These are phyloP conservation scores for Copsychus sechellarum DNA, from an alignment of 2,113 vertebrate species.

Conservation along the genomic window DNA sequence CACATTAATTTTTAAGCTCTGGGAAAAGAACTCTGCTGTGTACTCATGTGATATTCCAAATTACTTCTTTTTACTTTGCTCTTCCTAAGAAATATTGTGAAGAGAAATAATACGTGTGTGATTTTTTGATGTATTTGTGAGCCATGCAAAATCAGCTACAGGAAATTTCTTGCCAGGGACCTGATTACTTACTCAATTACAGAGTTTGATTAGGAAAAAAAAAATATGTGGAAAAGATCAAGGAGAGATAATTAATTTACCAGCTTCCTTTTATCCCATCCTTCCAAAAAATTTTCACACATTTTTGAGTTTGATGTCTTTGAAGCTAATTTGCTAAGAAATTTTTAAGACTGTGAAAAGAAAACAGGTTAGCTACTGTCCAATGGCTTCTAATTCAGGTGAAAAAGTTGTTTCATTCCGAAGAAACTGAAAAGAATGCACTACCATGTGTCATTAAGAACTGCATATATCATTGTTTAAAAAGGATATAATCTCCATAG, in stretches of 20 bases:
- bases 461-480: background rate
- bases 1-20: background rate
- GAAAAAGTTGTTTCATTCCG: background rate
- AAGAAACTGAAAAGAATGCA: background rate
- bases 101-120: background rate
- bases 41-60: background rate
- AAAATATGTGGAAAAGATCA: conserved; percentile 14
- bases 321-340: conserved; percentile 22
- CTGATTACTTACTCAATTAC: background rate
- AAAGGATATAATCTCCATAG: background rate
- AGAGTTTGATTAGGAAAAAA: conserved; percentile 11
- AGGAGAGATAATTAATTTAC: conserved; percentile 46
- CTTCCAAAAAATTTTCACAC: conserved; percentile 7
- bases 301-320: conserved; percentile 20
- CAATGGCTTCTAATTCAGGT: conserved; percentile 36
- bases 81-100: background rate
- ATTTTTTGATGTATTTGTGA: conserved; percentile 1
- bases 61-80: background rate
- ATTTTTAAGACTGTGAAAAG: background rate
- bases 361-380: conserved; percentile 28
- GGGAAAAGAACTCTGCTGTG: background rate
- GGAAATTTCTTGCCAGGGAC: background rate
- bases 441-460: background rate
- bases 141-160: background rate
- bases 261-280: conserved; percentile 5